These are phyloP conservation scores for Ephialtes manifestator DNA, from an alignment of 2,888 invertebrate genomes.

Conservation along the genomic window DNA sequence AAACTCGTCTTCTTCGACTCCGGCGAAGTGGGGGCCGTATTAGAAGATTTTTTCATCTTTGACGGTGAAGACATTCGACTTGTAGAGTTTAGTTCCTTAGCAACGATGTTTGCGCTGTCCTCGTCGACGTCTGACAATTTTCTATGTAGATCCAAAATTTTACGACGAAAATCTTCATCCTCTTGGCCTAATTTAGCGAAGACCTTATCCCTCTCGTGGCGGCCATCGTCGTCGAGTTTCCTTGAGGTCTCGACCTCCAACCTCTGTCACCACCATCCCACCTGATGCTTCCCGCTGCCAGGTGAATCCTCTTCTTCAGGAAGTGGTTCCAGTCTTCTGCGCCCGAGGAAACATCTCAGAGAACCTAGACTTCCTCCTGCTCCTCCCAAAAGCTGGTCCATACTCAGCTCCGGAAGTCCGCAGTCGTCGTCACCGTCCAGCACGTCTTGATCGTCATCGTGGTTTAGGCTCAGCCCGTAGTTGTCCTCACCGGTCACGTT, in stretches of 20 bases:
- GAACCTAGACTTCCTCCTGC: conserved; percentile 79
- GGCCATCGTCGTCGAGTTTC: conserved; percentile 72
- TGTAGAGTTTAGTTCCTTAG: conserved; percentile 23
- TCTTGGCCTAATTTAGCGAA: conserved; percentile 82
- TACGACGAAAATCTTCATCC: conserved; percentile 83
- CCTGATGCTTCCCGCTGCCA: conserved; percentile 82
- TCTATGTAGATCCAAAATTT: conserved; percentile 83
- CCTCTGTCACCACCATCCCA: conserved; percentile 86
- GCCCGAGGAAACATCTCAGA: conserved; percentile 86
- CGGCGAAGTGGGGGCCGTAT: conserved; percentile 55
- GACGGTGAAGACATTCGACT: conserved; percentile 36
- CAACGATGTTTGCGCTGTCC: conserved; percentile 46
- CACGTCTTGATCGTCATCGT: conserved; percentile 87
- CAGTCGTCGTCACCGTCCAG: conserved; percentile 76
- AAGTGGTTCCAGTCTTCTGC: conserved; percentile 93
- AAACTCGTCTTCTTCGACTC: conserved; percentile 73
- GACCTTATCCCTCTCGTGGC: conserved; percentile 76
- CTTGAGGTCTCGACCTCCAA: conserved; percentile 78
- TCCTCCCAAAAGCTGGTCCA: conserved; percentile 82
- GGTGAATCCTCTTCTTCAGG: conserved; percentile 93
- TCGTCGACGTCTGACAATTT: conserved; percentile 76
- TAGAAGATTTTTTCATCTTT: conserved; percentile 29
- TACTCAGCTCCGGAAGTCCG: conserved; percentile 81
- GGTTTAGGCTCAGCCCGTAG: conserved; percentile 79
- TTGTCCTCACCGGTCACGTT: conserved; percentile 81